Evolutionary conservation across 2,888 invertebrate genomes (phyloP).

Genomic region (Lacanobia wlatinum): DNA sequence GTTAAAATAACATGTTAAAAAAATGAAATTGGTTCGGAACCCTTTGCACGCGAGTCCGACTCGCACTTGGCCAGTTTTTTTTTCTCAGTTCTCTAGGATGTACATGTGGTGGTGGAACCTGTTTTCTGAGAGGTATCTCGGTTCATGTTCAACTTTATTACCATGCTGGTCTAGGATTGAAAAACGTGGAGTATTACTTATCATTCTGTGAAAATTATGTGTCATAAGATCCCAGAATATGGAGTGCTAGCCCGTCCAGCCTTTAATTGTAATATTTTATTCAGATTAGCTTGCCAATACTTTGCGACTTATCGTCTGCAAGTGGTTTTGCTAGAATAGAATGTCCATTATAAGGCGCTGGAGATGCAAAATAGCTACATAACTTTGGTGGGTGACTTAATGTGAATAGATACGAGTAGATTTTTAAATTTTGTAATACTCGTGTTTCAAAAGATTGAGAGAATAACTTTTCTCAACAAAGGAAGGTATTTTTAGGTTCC

Average conservation of each 20-base stretch:
- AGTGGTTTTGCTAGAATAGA: constrained; percentile 13
- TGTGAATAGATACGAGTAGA: neutral
- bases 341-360: constrained; percentile 8
- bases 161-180: constrained; percentile 45
- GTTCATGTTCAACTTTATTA: constrained; percentile 49
- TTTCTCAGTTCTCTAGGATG: constrained; percentile 41
- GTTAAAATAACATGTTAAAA: too few species aligned
- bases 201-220: constrained; percentile 60
- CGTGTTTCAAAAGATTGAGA: neutral
- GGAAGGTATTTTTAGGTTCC: too few species aligned
- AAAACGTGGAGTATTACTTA: constrained; percentile 53
- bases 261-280: constrained; percentile 58
- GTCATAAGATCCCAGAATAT: constrained; percentile 50
- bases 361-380: constrained; percentile 7
- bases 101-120: constrained; percentile 38
- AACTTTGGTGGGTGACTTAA: neutral
- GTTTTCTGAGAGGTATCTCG: constrained; percentile 45
- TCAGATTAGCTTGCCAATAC: constrained; percentile 38
- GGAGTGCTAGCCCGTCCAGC: constrained; percentile 31
- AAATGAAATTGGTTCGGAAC: too few species aligned
- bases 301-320: constrained; percentile 22
- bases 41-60: too few species aligned
- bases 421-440: neutral
- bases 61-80: too few species aligned
- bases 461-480: neutral